A percentile compares a stretch with the other conserved stretches of the same genome.
Conservation (phyloP, 2,888 invertebrate species). For the Melikaiella ostensackeni region DNA sequence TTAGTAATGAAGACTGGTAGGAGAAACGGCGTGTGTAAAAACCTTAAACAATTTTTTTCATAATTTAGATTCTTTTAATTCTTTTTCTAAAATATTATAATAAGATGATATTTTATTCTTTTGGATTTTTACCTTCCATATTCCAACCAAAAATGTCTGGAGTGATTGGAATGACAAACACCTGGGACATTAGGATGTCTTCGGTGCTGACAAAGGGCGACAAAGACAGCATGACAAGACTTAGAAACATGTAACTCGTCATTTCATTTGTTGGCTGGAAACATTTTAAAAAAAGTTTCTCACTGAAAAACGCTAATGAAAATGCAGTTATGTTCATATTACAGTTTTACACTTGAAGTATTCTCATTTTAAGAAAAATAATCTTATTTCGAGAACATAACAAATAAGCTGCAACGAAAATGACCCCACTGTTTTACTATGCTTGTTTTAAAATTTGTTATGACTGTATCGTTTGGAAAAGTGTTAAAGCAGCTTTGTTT, state of each 20-base stretch:
- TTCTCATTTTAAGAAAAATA: too few species aligned
- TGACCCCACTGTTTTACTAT: too few species aligned
- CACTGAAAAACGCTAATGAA: neutral
- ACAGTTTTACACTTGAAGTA: too few species aligned
- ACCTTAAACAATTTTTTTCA: constrained; percentile 14
- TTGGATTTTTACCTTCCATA: constrained; percentile 80
- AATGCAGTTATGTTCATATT: too few species aligned
- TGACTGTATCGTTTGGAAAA: neutral
- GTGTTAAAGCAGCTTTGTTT: neutral
- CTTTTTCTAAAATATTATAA: neutral
- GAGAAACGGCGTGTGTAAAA: constrained; percentile 78
- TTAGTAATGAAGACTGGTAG: constrained; percentile 86
- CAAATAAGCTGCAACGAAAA: too few species aligned
- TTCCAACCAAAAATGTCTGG: constrained; percentile 91
- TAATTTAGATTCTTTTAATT: neutral
- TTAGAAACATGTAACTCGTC: constrained; percentile 7
- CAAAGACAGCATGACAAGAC: constrained; percentile 41
- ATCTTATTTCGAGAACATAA: too few species aligned
- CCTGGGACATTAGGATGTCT: constrained; percentile 80
- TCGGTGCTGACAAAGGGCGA: constrained; percentile 42
- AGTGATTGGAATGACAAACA: constrained; percentile 88
- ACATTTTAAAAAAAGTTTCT: neutral
- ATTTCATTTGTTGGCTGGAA: constrained; percentile 14
- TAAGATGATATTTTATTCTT: constrained; percentile 40
- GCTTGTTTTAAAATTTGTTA: too few species aligned